A percentile compares a stretch with the other conserved stretches of the same genome.
phyloP scores from a whole-genome alignment of 2,113 vertebrate genomes.

The Dromaius novaehollandiae region DNA sequence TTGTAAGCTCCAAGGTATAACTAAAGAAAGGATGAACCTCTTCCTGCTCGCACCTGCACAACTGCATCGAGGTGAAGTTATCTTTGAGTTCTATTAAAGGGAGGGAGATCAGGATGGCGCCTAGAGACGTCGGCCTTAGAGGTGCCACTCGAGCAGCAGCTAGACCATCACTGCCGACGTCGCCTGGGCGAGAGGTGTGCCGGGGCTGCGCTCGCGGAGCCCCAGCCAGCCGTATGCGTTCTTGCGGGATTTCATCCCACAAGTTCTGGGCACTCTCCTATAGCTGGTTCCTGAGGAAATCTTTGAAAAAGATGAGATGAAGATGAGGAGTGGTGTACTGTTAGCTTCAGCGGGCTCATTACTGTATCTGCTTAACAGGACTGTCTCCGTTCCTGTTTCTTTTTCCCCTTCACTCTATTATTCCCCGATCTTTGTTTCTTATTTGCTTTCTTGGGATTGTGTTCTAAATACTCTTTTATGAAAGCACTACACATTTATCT shows the following conservation, averaged over 20 bases:
- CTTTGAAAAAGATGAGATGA: background rate
- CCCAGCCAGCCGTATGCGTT: rapidly evolving
- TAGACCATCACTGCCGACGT: rapidly evolving
- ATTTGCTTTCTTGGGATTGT: background rate
- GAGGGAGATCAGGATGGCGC: too few species aligned
- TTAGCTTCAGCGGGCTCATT: background rate
- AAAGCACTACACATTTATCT: background rate
- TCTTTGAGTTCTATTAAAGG: background rate
- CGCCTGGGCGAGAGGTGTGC: background rate
- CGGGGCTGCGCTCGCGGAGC: background rate
- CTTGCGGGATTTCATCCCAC: background rate
- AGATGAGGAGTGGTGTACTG: rapidly evolving
- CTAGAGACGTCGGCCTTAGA: background rate
- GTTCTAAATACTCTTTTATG: background rate
- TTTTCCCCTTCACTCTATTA: background rate
- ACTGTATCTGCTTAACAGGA: background rate
- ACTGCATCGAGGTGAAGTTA: background rate
- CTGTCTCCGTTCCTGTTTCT: background rate
- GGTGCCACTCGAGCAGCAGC: background rate
- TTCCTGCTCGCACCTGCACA: background rate
- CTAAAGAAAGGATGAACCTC: background rate
- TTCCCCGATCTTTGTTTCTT: background rate
- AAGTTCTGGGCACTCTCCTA: background rate
- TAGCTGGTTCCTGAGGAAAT: background rate
- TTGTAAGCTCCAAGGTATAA: background rate